Conservation (phyloP, 2,113 vertebrate genomes). For the Mesitornis unicolor region DNA sequence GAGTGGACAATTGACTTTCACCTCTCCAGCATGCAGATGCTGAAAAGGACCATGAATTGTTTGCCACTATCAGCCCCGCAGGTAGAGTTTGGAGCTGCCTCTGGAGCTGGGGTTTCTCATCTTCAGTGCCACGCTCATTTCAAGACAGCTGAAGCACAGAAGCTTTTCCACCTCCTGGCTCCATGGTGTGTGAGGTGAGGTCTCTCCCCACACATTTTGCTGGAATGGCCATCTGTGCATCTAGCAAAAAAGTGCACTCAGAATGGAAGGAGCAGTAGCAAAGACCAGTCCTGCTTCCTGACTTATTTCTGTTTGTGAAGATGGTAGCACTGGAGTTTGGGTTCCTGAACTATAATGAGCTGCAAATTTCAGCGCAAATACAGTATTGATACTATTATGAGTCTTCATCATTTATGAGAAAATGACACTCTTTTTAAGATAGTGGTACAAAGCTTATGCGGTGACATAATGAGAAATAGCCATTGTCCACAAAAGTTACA, state of each 20-base stretch:
- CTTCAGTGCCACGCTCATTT: not conserved
- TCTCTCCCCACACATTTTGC: not conserved
- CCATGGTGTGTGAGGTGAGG: not conserved
- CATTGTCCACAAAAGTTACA: not conserved
- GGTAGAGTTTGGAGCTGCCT: not conserved
- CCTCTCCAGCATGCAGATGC: not conserved
- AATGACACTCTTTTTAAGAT: not conserved
- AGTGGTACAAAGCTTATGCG: not conserved
- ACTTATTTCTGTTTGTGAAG: not conserved
- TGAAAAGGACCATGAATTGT: not conserved
- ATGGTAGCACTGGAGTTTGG: not conserved
- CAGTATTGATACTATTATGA: not conserved
- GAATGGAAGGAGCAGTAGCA: not conserved
- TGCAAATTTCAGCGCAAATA: not conserved
- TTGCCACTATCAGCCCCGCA: not conserved
- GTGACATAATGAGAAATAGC: not conserved
- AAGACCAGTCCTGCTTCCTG: not conserved
- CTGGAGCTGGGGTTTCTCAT: conserved; percentile 6
- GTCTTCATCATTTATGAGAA: not conserved
- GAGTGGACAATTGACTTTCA: not conserved
- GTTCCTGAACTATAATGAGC: not conserved
- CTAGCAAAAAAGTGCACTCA: not conserved
- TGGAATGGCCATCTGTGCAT: not conserved
- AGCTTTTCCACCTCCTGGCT: not conserved
- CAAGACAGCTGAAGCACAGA: not conserved